Conservation (phyloP, 1,140 invertebrate species). For the Nebria ingens region DNA sequence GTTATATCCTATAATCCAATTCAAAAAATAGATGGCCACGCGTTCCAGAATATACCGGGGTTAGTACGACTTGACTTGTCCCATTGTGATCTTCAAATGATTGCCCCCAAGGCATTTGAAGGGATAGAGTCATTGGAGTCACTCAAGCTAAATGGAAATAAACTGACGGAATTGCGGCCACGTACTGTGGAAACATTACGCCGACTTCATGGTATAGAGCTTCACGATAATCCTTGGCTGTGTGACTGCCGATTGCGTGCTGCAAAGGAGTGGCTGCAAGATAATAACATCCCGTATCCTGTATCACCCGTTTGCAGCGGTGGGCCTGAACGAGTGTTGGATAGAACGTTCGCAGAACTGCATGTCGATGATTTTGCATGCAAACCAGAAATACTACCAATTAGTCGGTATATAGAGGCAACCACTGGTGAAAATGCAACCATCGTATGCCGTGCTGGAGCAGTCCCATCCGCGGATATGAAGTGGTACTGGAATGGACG, state of each 20-base stretch:
- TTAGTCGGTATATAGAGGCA: conserved; percentile 64
- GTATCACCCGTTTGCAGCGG: conserved; percentile 62
- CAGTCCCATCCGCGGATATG: conserved; percentile 68
- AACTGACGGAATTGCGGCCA: conserved; percentile 56
- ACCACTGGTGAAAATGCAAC: conserved; percentile 75
- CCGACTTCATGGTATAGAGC: conserved; percentile 68
- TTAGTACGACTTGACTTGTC: conserved; percentile 78
- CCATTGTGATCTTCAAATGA: conserved; percentile 63
- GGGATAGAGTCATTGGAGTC: conserved; percentile 66
- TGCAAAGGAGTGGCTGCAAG: conserved; percentile 72
- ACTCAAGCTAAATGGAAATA: conserved; percentile 73
- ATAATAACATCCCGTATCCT: conserved; percentile 70
- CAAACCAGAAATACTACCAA: conserved; percentile 66
- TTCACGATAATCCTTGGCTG: conserved; percentile 85
- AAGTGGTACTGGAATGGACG: conserved; percentile 83
- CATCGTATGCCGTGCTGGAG: conserved; percentile 66
- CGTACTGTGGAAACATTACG: conserved; percentile 61
- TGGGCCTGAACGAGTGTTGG: conserved; percentile 53
- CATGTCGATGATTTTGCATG: conserved; percentile 78
- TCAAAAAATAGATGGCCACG: conserved; percentile 58
- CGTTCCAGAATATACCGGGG: conserved; percentile 63
- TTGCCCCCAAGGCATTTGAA: conserved; percentile 67
- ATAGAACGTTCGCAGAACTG: conserved; percentile 62
- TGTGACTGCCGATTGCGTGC: conserved; percentile 79
- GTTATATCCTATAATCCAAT: conserved; percentile 72